Evolutionary conservation across 2,113 vertebrate genomes (phyloP), one percentile per base, ranked within the genome.

Genomic region (Fulica atra): DNA sequence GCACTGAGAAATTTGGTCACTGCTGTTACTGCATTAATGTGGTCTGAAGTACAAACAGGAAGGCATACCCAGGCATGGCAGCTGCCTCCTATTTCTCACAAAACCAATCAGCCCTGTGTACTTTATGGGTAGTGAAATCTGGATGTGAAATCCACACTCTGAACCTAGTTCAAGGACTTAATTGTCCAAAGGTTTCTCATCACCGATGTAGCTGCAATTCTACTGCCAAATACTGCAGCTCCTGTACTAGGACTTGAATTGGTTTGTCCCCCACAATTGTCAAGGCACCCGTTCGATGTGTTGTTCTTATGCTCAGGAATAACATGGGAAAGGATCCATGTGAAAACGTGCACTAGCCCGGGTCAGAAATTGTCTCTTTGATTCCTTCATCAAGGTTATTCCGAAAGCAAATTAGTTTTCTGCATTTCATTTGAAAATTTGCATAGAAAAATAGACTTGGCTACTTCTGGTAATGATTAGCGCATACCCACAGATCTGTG

Each of bases 1-100:
- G 73, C 83, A 17, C 77, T 82, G 92, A 90, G 83, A 84, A 96
- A 94, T 95, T 65, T 81, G 74, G 73, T 79, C 86, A 28, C 83
- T 85, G 86, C 65, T 54, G 40, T 15, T 88, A 53, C 83, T 84
- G 59, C 73, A 87, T 92, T 94, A 89, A 90, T 82, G 81, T 70
- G 77, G 73, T 76, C 70, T 87, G 66, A 84, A 92, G 86, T 18
- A 59, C 73, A 69, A 93, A 76, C 42, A 84, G 40, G 42, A 64
- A 81, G 35, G 57, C 17, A 26, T 8, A 51, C n/a, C 48, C 66
- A 81, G n/a, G n/a, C 86, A 29, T 5, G 92, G 68, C 50, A 88
- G 59, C 59, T 77, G 69, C 21, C 10, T 73, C 60, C 56, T 48
- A 9, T 81, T 93, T 51, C 77, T 72, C 44, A n/a, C 40, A 70